Conservation (phyloP, 2,797 vertebrate genomes). For the Psittacula derbiana region DNA sequence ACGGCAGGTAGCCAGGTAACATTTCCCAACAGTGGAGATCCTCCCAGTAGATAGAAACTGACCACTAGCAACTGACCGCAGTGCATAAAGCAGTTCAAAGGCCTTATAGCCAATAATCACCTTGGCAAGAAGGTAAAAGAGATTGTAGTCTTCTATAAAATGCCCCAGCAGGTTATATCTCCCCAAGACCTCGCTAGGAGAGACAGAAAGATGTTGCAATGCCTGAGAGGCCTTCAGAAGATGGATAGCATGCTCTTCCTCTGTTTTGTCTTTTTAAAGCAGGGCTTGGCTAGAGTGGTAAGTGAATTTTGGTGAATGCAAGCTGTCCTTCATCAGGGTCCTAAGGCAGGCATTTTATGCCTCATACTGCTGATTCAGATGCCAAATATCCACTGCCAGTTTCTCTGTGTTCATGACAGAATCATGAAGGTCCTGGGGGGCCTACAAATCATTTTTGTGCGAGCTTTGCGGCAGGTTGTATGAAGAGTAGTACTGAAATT, state of each 20-base stretch:
- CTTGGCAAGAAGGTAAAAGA: neutral
- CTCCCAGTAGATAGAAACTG: neutral
- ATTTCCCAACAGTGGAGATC: neutral
- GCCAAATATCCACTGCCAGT: neutral
- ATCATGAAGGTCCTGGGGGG: neutral
- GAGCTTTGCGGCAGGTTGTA: neutral
- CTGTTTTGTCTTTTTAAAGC: neutral
- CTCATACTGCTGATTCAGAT: neutral
- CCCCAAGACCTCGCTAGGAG: neutral
- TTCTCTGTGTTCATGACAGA: neutral
- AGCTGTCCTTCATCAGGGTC: neutral
- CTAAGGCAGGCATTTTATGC: neutral
- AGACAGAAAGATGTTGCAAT: neutral
- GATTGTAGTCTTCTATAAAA: neutral
- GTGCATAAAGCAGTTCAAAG: neutral
- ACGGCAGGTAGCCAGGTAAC: neutral
- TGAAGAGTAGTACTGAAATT: neutral
- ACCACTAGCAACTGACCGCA: accelerated
- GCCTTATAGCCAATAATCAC: neutral
- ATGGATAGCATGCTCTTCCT: neutral
- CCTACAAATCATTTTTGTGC: neutral
- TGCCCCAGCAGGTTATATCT: neutral
- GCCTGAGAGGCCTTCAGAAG: neutral
- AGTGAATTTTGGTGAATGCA: neutral
- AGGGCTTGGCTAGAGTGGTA: neutral